A percentile compares a stretch with the other conserved stretches of the same genome.
Evolutionary conservation across 2,888 invertebrate species (phyloP).

Genomic region (Diplazon laetatorius): DNA sequence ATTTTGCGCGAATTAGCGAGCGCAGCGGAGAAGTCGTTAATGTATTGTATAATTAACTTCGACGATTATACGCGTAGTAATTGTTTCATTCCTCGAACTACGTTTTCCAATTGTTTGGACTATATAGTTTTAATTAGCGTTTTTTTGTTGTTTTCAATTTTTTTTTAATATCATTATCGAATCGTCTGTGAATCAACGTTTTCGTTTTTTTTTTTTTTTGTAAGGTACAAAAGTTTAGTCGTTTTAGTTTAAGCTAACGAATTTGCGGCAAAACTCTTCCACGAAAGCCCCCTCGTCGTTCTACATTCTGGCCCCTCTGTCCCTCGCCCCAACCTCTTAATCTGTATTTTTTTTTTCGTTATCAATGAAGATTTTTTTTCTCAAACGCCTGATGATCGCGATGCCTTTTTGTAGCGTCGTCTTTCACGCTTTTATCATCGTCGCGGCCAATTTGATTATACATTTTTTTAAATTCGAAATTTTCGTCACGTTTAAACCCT

Average conservation of each 20-base stretch:
- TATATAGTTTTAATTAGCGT: constrained; percentile 8
- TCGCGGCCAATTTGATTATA: too few species aligned
- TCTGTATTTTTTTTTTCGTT: constrained; percentile 58
- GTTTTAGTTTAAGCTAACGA: constrained; percentile 74
- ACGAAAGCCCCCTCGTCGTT: constrained; percentile 70
- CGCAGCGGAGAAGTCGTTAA: constrained; percentile 40
- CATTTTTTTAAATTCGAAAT: constrained; percentile 8
- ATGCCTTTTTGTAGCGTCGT: constrained; percentile 33
- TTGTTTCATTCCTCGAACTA: constrained; percentile 69
- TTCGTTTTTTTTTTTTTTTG: constrained; percentile 23
- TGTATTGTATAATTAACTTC: constrained; percentile 33
- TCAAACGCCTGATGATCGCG: constrained; percentile 17
- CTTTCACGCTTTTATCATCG: constrained; percentile 13
- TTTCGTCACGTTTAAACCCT: too few species aligned
- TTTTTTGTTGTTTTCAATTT: neutral
- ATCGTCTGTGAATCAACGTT: constrained; percentile 13
- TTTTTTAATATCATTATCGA: constrained; percentile 6
- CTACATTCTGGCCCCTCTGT: too few species aligned
- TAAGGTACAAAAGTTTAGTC: constrained; percentile 54
- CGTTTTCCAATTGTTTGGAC: constrained; percentile 67
- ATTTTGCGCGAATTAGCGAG: constrained; percentile 48
- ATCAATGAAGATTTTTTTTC: constrained; percentile 8
- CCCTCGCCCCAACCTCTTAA: too few species aligned
- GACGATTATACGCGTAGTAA: constrained; percentile 41
- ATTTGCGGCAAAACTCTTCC: constrained; percentile 77